phyloP scores from a whole-genome alignment of 2,888 invertebrate genomes.

The Dolichomitus sp. region DNA sequence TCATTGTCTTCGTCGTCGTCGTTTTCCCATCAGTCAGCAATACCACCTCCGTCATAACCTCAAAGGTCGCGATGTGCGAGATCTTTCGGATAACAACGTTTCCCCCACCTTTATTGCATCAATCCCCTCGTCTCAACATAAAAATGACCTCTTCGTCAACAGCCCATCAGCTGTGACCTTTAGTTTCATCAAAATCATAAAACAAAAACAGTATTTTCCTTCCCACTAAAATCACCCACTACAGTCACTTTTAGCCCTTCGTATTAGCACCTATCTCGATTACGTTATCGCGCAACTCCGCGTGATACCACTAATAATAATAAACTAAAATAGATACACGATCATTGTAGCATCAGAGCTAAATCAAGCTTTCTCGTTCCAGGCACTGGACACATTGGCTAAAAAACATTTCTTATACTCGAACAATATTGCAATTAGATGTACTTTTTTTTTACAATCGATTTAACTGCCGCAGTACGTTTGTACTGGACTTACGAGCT shows the following conservation, averaged over 20 bases:
- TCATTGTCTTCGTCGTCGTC: neutral
- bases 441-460: neutral
- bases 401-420: neutral
- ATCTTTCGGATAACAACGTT: neutral
- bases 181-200: neutral
- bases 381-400: neutral
- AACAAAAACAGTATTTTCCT: neutral
- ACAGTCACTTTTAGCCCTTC: slow-evolving; percentile 10
- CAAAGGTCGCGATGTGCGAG: slow-evolving; percentile 30
- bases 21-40: slow-evolving; percentile 11
- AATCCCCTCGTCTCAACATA: neutral
- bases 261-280: slow-evolving; percentile 6
- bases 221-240: slow-evolving; percentile 2
- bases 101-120: neutral
- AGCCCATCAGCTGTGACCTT: neutral
- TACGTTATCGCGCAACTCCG: slow-evolving; percentile 15
- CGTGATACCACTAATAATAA: neutral
- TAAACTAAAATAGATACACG: neutral
- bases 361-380: neutral
- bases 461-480: neutral
- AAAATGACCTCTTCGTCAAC: neutral
- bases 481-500: slow-evolving; percentile 6
- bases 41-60: slow-evolving; percentile 52
- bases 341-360: neutral
- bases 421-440: neutral